Evolutionary conservation across 2,797 vertebrate genomes (phyloP).

Genomic region (Arrhamphus sclerolepis): DNA sequence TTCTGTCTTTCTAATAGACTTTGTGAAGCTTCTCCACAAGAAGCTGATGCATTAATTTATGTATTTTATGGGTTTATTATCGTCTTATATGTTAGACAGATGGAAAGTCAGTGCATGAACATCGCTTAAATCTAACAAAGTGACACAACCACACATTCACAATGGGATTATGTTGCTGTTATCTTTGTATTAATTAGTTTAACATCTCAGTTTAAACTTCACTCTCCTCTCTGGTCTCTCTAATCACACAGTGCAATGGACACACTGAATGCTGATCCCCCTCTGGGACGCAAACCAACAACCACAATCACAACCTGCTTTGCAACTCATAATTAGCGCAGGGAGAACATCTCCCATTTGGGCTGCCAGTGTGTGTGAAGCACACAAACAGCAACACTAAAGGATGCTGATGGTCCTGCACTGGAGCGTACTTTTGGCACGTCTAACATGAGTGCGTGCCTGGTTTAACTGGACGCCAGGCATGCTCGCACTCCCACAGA

Average conservation of each 20-base stretch:
- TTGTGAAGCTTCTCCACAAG: no score
- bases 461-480: not conserved
- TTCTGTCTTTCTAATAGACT: no score
- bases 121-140: not conserved
- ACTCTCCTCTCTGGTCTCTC: slow-evolving; percentile 37
- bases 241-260: slow-evolving; percentile 66
- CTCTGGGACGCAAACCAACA: slow-evolving; percentile 73
- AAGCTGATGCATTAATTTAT: no score
- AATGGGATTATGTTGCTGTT: slow-evolving; percentile 5
- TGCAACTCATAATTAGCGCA: slow-evolving; percentile 74
- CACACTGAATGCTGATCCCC: slow-evolving; percentile 68
- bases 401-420: slow-evolving; percentile 46
- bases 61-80: no score
- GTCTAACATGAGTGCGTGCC: slow-evolving; percentile 6
- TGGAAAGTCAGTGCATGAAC: not conserved
- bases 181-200: slow-evolving; percentile 54
- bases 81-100: not conserved
- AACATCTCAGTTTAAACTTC: slow-evolving; percentile 57
- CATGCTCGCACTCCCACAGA: slow-evolving; percentile 32
- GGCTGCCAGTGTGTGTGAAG: slow-evolving; percentile 25
- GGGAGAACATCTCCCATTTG: slow-evolving; percentile 65
- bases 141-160: not conserved
- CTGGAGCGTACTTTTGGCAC: slow-evolving; percentile 13
- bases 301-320: slow-evolving; percentile 71
- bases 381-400: slow-evolving; percentile 36